Conservation (phyloP, 2,888 invertebrate species). For the Agonum fuliginosum region DNA sequence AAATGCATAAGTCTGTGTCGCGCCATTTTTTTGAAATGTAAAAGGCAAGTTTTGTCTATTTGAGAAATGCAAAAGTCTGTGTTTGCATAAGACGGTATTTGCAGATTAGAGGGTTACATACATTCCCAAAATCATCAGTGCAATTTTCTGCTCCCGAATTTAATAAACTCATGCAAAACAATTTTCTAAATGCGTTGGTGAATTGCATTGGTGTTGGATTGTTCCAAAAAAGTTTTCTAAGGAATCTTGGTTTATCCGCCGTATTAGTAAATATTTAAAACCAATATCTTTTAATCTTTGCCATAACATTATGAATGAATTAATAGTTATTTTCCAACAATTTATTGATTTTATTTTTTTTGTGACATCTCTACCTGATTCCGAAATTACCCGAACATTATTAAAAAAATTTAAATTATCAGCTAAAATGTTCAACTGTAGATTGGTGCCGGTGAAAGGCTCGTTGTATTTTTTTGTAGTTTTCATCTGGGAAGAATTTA, state of each 20-base stretch:
- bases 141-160: background rate
- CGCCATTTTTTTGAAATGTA: no score
- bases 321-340: conserved; percentile 13
- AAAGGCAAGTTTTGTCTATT: no score
- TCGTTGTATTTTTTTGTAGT: background rate
- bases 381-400: background rate
- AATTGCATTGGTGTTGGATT: conserved; percentile 2
- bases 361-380: conserved; percentile 2
- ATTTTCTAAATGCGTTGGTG: background rate
- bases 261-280: background rate
- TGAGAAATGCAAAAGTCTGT: no score
- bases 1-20: no score
- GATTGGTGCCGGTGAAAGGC: background rate
- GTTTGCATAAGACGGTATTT: no score
- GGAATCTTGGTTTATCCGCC: background rate
- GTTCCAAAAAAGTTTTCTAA: background rate
- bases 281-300: background rate
- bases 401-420: conserved; percentile 13
- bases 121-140: background rate
- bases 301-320: background rate
- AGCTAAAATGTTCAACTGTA: background rate
- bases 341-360: conserved; percentile 3
- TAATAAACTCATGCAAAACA: background rate
- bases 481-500: conserved; percentile 61
- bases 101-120: no score